Percentiles rank a stretch among this genome's conserved stretches.
Evolutionary conservation across 2,797 vertebrate species (phyloP).

Genomic region (Gymnopithys bicolor): DNA sequence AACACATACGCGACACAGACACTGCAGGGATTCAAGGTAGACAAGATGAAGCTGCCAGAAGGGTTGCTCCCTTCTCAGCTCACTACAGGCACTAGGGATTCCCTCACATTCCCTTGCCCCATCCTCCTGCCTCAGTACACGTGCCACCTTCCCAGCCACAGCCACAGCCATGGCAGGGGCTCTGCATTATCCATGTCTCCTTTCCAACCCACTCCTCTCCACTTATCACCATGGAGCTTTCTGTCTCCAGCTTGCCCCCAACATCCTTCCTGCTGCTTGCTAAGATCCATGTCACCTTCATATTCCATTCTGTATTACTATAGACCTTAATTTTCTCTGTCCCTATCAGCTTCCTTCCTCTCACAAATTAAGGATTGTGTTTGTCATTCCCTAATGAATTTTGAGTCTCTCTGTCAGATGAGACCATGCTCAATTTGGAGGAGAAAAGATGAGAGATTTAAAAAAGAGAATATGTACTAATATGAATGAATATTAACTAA

Average conservation of each 20-base stretch:
- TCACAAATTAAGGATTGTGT: background rate
- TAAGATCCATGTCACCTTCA: background rate
- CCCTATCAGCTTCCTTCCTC: background rate
- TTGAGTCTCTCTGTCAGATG: background rate
- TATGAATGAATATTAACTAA: background rate
- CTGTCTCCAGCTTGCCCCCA: background rate
- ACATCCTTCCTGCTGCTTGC: background rate
- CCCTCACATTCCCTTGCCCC: background rate
- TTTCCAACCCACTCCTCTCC: background rate
- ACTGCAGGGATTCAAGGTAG: background rate
- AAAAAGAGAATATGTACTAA: background rate
- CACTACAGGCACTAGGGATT: accelerated
- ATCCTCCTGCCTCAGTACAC: accelerated
- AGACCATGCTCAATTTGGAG: background rate
- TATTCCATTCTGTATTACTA: background rate
- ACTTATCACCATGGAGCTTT: background rate
- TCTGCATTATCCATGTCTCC: background rate
- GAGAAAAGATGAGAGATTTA: background rate
- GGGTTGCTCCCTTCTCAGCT: background rate
- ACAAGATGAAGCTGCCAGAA: background rate
- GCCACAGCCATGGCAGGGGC: background rate
- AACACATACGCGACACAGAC: background rate
- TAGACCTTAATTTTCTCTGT: background rate
- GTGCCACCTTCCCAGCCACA: background rate
- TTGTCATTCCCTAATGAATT: background rate